These are phyloP conservation scores for Drosophila malerkotliana DNA, from an alignment of 1,140 invertebrate genomes.

Conservation along the genomic window DNA sequence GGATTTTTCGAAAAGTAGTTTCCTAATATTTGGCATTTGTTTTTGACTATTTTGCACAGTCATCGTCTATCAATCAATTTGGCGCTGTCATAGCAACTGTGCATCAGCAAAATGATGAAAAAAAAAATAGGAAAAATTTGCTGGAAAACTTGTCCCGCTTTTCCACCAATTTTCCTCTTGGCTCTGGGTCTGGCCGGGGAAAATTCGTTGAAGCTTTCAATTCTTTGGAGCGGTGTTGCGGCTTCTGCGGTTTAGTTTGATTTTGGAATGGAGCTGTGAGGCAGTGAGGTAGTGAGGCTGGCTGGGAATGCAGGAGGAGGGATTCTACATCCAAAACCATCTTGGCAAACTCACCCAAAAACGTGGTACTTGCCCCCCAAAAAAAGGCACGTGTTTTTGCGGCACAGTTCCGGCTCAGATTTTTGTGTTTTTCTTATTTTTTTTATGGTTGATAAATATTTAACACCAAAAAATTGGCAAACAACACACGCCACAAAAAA, in stretches of 20 bases:
- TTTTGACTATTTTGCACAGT: slow-evolving; percentile 12
- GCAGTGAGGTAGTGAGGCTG: neutral
- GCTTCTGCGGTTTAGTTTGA: slow-evolving; percentile 17
- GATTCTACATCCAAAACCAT: neutral
- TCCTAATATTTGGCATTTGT: slow-evolving; percentile 18
- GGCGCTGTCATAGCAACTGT: slow-evolving; percentile 45
- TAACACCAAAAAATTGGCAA: slow-evolving; percentile 4
- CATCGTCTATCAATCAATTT: slow-evolving; percentile 52
- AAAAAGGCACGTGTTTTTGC: slow-evolving; percentile 19
- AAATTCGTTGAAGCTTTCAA: neutral
- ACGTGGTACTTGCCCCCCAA: slow-evolving; percentile 18
- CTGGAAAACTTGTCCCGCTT: slow-evolving; percentile 15
- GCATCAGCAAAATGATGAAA: slow-evolving; percentile 34
- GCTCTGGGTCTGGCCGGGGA: neutral
- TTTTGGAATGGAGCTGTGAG: neutral
- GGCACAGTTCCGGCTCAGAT: slow-evolving; percentile 10
- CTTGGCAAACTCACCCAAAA: slow-evolving; percentile 39
- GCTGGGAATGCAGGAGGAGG: neutral
- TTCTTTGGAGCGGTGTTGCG: slow-evolving; percentile 2
- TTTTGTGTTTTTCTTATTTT: neutral
- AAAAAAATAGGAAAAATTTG: neutral
- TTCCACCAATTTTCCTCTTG: neutral
- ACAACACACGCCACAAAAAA: slow-evolving; percentile 17
- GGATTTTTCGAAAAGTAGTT: neutral
- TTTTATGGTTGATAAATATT: neutral